Evolutionary conservation across 2,113 vertebrate species (phyloP), one percentile per base, ranked within the genome.

Genomic region (Grantiella picta): DNA sequence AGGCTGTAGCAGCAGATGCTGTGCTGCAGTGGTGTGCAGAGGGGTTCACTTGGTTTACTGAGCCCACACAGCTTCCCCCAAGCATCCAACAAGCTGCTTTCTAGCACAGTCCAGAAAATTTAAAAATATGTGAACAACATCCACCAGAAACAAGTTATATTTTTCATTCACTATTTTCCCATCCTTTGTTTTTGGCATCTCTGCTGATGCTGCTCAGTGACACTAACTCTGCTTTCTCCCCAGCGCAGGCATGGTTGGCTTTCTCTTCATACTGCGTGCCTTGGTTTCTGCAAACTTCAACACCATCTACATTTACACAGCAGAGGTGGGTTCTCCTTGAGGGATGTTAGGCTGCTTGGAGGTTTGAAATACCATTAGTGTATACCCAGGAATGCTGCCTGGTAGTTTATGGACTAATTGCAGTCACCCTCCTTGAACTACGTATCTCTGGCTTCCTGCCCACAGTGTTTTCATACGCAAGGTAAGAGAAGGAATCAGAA

Each of bases 241-340:
- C 18, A 99, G 99, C 6, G 60, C 98, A 3, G 98, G 99, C 11
- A 98, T 98, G 86, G 98, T 93, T 0, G 97, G 98, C 53, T 97
- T 99, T 92, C 98, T 99, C 54, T 99, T 99, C 95, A 94, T 99
- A 96, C 97, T 99, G 44, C 98, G 98, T 15, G 98, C 99, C 17
- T 91, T 99, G 94, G 99, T 99, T 70, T 98, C 99, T 5, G 99
- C 99, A 82, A 99, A 99, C 96, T 99, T 99, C 97, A 99, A 98
- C 75, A 99, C 98, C 92, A 98, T 99, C 94, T 99, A 99, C 83
- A 99, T 99, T 93, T 99, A 99, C 92, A 99, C 99, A 0, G 99
- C 99, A 12, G 99, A 99, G 99, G 99, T 99, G 33, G 9, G 97
- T 95, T 31, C 22, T 57, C 59, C 21, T 31, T 75, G 24, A 52